Evolutionary conservation across 2,888 invertebrate genomes (phyloP).

Genomic region (Pyralis farinalis): DNA sequence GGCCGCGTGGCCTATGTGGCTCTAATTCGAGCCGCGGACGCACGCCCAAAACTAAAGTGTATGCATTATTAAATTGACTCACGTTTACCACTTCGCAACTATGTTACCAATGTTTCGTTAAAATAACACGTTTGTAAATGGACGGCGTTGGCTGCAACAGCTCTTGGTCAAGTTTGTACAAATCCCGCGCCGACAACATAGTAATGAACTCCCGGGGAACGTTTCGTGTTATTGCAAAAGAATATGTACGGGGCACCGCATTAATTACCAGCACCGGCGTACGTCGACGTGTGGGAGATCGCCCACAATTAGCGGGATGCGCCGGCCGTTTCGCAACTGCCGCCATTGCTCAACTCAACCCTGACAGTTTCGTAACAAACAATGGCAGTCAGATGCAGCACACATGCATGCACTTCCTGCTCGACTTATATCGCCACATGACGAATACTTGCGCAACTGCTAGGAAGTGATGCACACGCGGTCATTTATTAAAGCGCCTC

Average conservation of each 20-base stretch:
- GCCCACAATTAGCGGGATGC: conserved; percentile 73
- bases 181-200: conserved; percentile 10
- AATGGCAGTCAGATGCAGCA: conserved; percentile 76
- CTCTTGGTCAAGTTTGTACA: conserved; percentile 58
- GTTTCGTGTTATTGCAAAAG: conserved; percentile 19
- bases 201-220: background rate
- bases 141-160: conserved; percentile 39
- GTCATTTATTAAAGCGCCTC: conserved; percentile 51
- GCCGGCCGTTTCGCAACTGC: conserved; percentile 63
- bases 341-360: conserved; percentile 74
- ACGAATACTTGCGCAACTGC: conserved; percentile 65
- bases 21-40: conserved; percentile 39
- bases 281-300: conserved; percentile 51
- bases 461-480: conserved; percentile 52
- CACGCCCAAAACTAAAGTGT: conserved; percentile 48
- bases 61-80: conserved; percentile 63
- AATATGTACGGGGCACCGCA: conserved; percentile 14
- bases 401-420: conserved; percentile 78
- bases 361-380: conserved; percentile 77
- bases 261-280: conserved; percentile 4
- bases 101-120: conserved; percentile 59
- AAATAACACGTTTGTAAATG: conserved; percentile 46
- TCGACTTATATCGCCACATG: conserved; percentile 63
- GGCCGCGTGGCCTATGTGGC: conserved; percentile 15
- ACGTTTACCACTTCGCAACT: conserved; percentile 67